Evolutionary conservation across 2,888 invertebrate species (phyloP), one percentile per base, ranked within the genome.

Genomic region (Patella depressa): DNA sequence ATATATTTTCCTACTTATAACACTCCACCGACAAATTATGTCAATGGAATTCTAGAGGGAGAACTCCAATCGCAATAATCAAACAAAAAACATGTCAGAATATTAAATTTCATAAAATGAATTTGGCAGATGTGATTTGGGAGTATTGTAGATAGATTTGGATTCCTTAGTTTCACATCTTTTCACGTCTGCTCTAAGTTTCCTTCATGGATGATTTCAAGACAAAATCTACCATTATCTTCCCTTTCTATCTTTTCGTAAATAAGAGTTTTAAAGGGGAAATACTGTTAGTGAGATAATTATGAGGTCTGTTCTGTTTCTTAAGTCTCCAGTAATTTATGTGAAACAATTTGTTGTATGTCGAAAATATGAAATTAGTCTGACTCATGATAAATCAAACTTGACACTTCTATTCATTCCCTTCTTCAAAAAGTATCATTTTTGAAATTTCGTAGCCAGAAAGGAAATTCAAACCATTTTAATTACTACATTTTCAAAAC

Each of bases 31-130:
- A 14, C 24, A 65, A 65, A 65, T 65, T 65, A 65, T 65, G 65
- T 65, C 65, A 65, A 65, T 65, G 65, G 65, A 65, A 65, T 65
- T 65, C 65, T 65, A 65, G 65, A 65, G 65, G 65, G 65, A 65
- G 65, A 65, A 19, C 24, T 19, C 65, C 65, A 24, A 65, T 65
- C 65, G 24, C 24, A 24, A 65, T 65, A 24, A 65, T 65, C 65
- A 65, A 65, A 65, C 65, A 24, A 24, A 19, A 65, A 65, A 65
- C 65, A 65, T 65, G 65, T 24, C 65, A 65, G 65, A 65, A 65
- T 65, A 65, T 65, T 24, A 19, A 65, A 65, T 65, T 65, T 65
- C 65, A 9, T 65, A 12, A 19, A 65, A 65, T 65, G 65, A 24
- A 19, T 65, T 65, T 65, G 65, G 24, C 65, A 65, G 65, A 65